phyloP scores from a whole-genome alignment of 2,797 vertebrate genomes.

The Galaxias olidus region DNA sequence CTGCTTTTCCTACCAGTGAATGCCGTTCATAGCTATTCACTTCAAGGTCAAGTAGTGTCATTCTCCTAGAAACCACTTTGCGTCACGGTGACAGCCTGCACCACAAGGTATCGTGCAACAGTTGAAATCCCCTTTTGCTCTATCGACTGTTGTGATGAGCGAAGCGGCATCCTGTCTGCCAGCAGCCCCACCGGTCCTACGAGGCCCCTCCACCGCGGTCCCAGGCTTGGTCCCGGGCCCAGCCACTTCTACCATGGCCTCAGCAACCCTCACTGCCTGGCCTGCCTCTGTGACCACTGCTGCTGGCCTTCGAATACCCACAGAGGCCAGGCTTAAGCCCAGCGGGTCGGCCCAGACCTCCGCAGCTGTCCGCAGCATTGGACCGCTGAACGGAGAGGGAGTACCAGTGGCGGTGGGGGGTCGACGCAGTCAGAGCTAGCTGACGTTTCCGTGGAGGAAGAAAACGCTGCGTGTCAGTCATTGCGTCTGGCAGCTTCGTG shows the following conservation, averaged over 20 bases:
- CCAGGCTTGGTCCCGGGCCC: background rate
- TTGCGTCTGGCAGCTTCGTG: no score
- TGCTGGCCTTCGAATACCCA: slow-evolving; percentile 53
- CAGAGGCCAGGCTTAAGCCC: slow-evolving; percentile 41
- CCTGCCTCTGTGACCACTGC: slow-evolving; percentile 27
- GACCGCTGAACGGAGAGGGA: slow-evolving; percentile 13
- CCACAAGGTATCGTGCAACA: background rate
- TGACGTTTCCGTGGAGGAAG: background rate
- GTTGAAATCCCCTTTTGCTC: no score
- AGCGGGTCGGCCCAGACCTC: slow-evolving; percentile 27
- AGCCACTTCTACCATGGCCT: slow-evolving; percentile 26
- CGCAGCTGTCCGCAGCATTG: slow-evolving; percentile 53
- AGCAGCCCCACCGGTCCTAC: background rate
- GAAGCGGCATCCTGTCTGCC: background rate
- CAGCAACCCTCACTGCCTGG: slow-evolving; percentile 10
- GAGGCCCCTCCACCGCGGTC: background rate
- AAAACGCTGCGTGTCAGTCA: no score
- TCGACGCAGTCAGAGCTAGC: background rate
- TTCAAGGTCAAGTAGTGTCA: background rate
- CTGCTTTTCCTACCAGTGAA: slow-evolving; percentile 50
- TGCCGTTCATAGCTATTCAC: slow-evolving; percentile 41
- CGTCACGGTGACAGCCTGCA: background rate
- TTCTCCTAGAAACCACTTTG: background rate
- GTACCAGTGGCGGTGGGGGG: slow-evolving; percentile 1
- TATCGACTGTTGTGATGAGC: no score